Conservation (phyloP, 2,888 invertebrate genomes). For the Cordilura impudica region DNA sequence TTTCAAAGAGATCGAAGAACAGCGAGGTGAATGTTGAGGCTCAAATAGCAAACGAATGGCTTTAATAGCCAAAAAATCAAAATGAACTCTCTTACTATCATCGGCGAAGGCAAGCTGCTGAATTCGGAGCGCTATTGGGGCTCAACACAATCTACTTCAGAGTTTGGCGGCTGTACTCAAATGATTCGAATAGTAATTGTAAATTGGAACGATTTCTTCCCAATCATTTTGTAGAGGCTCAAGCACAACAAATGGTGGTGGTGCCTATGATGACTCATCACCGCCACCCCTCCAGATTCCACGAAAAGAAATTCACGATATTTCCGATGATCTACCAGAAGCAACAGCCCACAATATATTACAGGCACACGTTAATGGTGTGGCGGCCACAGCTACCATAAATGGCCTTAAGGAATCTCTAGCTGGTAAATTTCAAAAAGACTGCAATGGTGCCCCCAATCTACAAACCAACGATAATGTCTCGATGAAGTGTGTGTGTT, state of each 20-base stretch:
- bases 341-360: constrained; percentile 49
- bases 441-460: constrained; percentile 72
- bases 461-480: constrained; percentile 72
- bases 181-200: constrained; percentile 71
- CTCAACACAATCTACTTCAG: constrained; percentile 68
- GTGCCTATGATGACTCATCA: constrained; percentile 44
- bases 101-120: constrained; percentile 73
- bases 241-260: constrained; percentile 62
- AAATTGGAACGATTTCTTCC: constrained; percentile 75
- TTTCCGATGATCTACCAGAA: constrained; percentile 28
- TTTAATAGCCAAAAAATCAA: constrained; percentile 73
- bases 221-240: constrained; percentile 77
- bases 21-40: constrained; percentile 77
- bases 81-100: constrained; percentile 77
- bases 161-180: constrained; percentile 70
- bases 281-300: constrained; percentile 61
- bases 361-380: constrained; percentile 53
- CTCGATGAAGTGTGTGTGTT: constrained; percentile 72
- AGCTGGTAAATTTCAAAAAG: constrained; percentile 70
- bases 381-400: constrained; percentile 5
- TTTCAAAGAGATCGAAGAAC: constrained; percentile 77
- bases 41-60: constrained; percentile 75
- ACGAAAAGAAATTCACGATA: constrained; percentile 45
- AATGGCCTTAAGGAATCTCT: constrained; percentile 61
- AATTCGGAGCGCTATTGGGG: constrained; percentile 72